Conservation (phyloP, 2,888 invertebrate genomes). For the Eulithis testata region DNA sequence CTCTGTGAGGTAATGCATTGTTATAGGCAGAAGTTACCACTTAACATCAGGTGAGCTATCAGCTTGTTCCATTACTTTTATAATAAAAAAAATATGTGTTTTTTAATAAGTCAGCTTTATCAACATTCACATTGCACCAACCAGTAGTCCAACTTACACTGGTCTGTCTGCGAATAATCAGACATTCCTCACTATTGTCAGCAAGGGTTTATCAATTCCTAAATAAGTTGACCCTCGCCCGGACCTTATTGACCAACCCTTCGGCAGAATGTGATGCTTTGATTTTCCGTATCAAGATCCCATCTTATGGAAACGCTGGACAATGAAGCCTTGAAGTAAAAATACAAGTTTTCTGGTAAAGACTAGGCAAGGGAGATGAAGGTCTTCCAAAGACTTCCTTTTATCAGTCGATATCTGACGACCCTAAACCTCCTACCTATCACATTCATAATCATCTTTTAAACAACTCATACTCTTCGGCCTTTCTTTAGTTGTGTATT, state of each 20-base stretch:
- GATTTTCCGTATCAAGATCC: slow-evolving; percentile 31
- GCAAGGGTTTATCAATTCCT: slow-evolving; percentile 71
- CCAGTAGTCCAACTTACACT: slow-evolving; percentile 34
- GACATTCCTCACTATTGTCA: slow-evolving; percentile 43
- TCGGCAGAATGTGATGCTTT: slow-evolving; percentile 38
- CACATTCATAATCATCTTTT: too few relatives aligned
- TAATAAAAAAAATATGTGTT: too few relatives aligned
- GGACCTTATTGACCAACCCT: slow-evolving; percentile 34
- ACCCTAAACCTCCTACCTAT: too few relatives aligned
- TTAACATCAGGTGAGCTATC: too few relatives aligned
- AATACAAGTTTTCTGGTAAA: background rate
- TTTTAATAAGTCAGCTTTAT: background rate
- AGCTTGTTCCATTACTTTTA: too few relatives aligned
- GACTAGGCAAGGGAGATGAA: too few relatives aligned
- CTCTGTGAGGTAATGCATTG: too few relatives aligned
- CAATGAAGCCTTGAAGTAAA: slow-evolving; percentile 4
- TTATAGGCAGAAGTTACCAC: too few relatives aligned
- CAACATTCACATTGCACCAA: slow-evolving; percentile 8
- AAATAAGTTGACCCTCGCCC: slow-evolving; percentile 65
- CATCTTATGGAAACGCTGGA: slow-evolving; percentile 17
- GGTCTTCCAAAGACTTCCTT: too few relatives aligned
- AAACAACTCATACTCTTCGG: too few relatives aligned
- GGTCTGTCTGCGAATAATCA: slow-evolving; percentile 46
- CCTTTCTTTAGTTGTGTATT: too few relatives aligned
- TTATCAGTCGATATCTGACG: too few relatives aligned